phyloP scores from a whole-genome alignment of 1,140 invertebrate species.

The Ceratina calcarata region DNA sequence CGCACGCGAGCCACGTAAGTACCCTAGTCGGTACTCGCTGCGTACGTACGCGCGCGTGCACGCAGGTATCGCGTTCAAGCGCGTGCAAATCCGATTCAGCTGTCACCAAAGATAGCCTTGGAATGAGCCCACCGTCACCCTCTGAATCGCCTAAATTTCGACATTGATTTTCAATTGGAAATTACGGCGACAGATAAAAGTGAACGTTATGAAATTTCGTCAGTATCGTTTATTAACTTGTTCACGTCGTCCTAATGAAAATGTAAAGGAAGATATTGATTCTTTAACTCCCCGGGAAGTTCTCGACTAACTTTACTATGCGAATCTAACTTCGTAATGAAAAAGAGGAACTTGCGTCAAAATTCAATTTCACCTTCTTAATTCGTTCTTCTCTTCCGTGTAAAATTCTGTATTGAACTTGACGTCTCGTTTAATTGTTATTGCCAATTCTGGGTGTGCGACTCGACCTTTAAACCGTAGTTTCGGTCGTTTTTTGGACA shows the following conservation, averaged over 20 bases:
- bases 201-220: no score
- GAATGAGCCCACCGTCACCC: not conserved
- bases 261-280: no score
- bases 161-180: not conserved
- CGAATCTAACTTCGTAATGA: no score
- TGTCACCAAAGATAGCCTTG: slow-evolving; percentile 11
- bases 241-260: no score
- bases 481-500: not conserved
- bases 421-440: slow-evolving; percentile 6
- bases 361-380: no score
- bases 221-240: no score
- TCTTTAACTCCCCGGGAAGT: no score
- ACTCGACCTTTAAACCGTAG: slow-evolving; percentile 31
- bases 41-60: slow-evolving; percentile 8
- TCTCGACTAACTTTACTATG: no score
- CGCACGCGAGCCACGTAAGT: slow-evolving; percentile 24
- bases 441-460: not conserved
- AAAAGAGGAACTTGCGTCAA: no score
- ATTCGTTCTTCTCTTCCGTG: no score
- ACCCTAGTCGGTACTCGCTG: not conserved
- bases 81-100: slow-evolving; percentile 36
- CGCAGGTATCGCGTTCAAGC: slow-evolving; percentile 36
- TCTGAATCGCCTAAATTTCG: not conserved
- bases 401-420: not conserved
- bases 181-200: not conserved